phyloP scores from a whole-genome alignment of 2,888 invertebrate genomes.

The Zootermopsis nevadensis region DNA sequence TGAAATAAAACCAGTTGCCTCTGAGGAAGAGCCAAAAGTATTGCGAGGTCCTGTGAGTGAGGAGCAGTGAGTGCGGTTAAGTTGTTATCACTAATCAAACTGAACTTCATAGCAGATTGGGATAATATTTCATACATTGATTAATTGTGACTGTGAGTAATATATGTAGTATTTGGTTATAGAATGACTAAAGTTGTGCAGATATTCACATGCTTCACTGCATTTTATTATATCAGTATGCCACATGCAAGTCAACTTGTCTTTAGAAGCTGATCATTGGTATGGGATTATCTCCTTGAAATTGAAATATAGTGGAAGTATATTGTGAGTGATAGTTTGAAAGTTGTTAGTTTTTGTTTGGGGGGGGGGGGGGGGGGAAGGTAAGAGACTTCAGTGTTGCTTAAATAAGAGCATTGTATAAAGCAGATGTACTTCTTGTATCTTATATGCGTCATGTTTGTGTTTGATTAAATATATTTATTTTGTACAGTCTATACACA shows the following conservation, averaged over 20 bases:
- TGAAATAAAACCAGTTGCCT: background rate
- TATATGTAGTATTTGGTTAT: background rate
- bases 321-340: background rate
- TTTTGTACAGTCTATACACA: no score
- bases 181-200: constrained; percentile 23
- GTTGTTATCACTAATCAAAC: background rate
- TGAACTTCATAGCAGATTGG: background rate
- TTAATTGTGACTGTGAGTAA: constrained; percentile 5
- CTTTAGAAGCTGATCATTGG: background rate
- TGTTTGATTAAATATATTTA: no score
- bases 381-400: no score
- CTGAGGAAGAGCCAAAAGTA: background rate
- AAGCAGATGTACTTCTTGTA: no score
- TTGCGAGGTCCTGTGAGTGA: constrained; percentile 26
- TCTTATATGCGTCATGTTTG: no score
- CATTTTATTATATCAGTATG: constrained; percentile 22
- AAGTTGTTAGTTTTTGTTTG: background rate
- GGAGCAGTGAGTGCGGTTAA: background rate
- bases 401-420: no score
- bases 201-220: constrained; percentile 7
- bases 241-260: background rate
- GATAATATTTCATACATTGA: background rate
- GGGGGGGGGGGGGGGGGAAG: no score
- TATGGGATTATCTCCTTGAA: background rate
- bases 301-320: background rate